Evolutionary conservation across 2,113 vertebrate species (phyloP), one percentile per base, ranked within the genome.

Genomic region (Chunga burmeisteri): DNA sequence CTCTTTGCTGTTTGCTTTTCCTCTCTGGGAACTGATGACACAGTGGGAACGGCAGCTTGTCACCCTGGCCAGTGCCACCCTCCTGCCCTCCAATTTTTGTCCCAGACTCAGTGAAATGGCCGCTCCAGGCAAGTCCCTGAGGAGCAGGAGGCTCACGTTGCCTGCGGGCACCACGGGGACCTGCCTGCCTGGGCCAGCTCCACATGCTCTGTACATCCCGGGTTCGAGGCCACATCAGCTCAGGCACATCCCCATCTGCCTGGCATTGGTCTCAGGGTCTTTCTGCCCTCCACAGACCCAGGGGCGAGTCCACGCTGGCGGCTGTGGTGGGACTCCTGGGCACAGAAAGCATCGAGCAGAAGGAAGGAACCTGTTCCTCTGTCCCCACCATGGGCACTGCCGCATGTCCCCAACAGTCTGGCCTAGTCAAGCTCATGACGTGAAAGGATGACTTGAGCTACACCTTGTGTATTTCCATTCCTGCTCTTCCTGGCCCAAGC

Each of bases 231-330:
- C 27, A 27, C 1, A 4, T n/a, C 66, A 47, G 13, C 46, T 66
- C 47, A 73, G 46, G 44, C 52, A 72, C 7, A 4, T 73, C 36
- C 18, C 34, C 26, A 29, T 55, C 42, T 67, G 40, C 58, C 30
- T 49, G 7, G 27, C 1, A 0, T 1, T 66, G 34, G 42, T 59
- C 55, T 78, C n/a, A 50, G 36, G 13, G 26, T 77, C 30, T 42
- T 84, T 46, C n/a, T 68, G 56, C 53, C 44, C 40, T 38, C 61
- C 15, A 9, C 21, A 65, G 56, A 49, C 16, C 8, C 40, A 56
- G 32, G 47, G 21, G 10, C 6, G 3, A 63, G 44, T 47, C n/a
- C 8, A 0, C 4, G 4, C 58, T 38, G 29, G 26, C 2, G 19
- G 38, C 55, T 49, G 8, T 47, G 42, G 29, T 56, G 46, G 47